Base-by-base conservation (phyloP, 1,140 invertebrate genomes). In the Drosophila sechellia region DNA sequence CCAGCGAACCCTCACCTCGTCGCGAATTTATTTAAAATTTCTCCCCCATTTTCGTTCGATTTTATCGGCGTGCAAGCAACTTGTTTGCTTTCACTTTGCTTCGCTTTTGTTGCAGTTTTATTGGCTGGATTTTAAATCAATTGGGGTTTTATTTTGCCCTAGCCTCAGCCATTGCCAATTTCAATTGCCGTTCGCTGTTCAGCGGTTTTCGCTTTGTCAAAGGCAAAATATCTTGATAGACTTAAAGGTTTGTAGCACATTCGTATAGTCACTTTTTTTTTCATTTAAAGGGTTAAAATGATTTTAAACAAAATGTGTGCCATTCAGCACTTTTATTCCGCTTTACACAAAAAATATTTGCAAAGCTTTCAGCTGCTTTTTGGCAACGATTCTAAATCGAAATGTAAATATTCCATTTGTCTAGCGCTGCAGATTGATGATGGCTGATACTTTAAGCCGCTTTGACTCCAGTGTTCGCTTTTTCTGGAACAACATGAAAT, bases 11-110 rank as follows among this genome's bases (percentile, higher is more conserved):
- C 27, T n/a, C 15, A 17, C 25, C 49, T 27, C 42, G 3, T 42
- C 27, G 55, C 53, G 59, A 37, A 46, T 81, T 76, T 77, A 63
- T 77, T 77, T 40, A 46, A 46, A 56, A 70, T 75, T 78, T 75
- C 64, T 63, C 65, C 35, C 65, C 59, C 61, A 49, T 77, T 77
- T 27, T 17, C 10, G 55, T 61, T 35, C 56, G 79, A 81, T 81
- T 71, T 81, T 81, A 81, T 81, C 72, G 46, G 48, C 42, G 39
- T 66, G 60, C 72, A 75, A 58, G 48, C 72, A 58, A 76, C 72
- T 76, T 76, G 66, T 74, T 79, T 74, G 60, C 54, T 72, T 54
- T 72, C 72, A 81, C 66, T 81, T 81, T 72, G 71, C 54, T 40
- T 17, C 65, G 54, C 43, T 20, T 55, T 45, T 49, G 43, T 71